Evolutionary conservation across 2,797 vertebrate genomes (phyloP).

Genomic region (Parotocinclus haroldoi): DNA sequence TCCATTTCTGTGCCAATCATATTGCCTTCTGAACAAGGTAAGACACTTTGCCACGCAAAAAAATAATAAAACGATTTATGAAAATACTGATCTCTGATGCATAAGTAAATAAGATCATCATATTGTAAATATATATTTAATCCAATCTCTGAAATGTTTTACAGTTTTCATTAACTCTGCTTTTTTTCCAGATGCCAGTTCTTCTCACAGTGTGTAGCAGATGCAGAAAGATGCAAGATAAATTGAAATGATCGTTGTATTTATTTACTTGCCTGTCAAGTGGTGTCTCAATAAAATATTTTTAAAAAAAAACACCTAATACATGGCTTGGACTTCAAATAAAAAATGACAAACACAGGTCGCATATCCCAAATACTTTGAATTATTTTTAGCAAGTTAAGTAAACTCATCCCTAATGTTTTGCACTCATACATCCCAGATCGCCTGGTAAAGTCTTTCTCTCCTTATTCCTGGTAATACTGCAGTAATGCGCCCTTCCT

Average conservation of each 20-base stretch:
- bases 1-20: background rate
- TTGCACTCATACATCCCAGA: too few relatives aligned
- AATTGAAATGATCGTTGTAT: too few relatives aligned
- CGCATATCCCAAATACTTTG: background rate
- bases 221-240: too few relatives aligned
- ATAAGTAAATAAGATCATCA: too few relatives aligned
- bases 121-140: too few relatives aligned
- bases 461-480: background rate
- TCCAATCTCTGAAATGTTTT: too few relatives aligned
- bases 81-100: too few relatives aligned
- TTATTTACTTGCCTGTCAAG: background rate
- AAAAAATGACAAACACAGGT: background rate
- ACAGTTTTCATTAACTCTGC: background rate
- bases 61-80: too few relatives aligned
- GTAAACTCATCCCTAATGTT: too few relatives aligned
- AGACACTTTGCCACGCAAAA: background rate
- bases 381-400: too few relatives aligned
- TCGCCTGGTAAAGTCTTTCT: background rate
- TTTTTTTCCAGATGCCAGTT: background rate
- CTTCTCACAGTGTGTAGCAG: too few relatives aligned
- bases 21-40: background rate
- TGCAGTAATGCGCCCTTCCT: background rate
- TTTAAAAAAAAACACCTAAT: background rate
- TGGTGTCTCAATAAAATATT: background rate
- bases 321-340: too few relatives aligned